Conservation (phyloP, 2,797 vertebrate genomes). For the Loris lydekkerianus region DNA sequence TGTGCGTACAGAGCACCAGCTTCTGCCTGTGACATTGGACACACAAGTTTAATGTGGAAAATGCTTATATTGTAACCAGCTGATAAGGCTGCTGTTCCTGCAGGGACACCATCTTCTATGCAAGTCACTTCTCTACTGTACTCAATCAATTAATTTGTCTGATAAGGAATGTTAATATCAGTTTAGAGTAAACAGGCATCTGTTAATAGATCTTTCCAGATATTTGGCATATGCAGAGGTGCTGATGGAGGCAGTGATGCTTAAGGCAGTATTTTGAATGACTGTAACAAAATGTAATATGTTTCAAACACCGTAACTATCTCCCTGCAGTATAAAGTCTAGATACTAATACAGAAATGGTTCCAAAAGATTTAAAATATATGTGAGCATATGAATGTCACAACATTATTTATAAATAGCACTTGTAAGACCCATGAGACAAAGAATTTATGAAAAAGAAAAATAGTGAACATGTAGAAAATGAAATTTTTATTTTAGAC, state of each 20-base stretch:
- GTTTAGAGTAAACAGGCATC: constrained; percentile 68
- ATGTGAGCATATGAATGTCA: neutral
- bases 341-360: constrained; percentile 47
- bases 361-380: constrained; percentile 60
- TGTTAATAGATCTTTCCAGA: constrained; percentile 76
- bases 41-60: constrained; percentile 20
- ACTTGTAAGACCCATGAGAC: neutral
- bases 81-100: neutral
- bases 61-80: neutral
- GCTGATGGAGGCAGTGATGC: constrained; percentile 19
- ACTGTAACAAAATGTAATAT: constrained; percentile 60
- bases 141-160: constrained; percentile 76
- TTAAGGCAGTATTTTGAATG: constrained; percentile 61
- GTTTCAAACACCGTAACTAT: constrained; percentile 62
- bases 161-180: constrained; percentile 75
- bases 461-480: neutral
- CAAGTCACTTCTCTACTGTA: constrained; percentile 34
- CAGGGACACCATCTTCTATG: constrained; percentile 14
- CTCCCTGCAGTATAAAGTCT: constrained; percentile 50
- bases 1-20: neutral
- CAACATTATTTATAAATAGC: neutral
- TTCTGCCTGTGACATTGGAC: neutral
- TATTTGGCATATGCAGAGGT: constrained; percentile 58
- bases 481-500: constrained; percentile 1
- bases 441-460: constrained; percentile 36